A percentile compares a stretch with the other conserved stretches of the same genome.
Conservation (phyloP, 2,888 invertebrate genomes). For the Cylloceria caligata region DNA sequence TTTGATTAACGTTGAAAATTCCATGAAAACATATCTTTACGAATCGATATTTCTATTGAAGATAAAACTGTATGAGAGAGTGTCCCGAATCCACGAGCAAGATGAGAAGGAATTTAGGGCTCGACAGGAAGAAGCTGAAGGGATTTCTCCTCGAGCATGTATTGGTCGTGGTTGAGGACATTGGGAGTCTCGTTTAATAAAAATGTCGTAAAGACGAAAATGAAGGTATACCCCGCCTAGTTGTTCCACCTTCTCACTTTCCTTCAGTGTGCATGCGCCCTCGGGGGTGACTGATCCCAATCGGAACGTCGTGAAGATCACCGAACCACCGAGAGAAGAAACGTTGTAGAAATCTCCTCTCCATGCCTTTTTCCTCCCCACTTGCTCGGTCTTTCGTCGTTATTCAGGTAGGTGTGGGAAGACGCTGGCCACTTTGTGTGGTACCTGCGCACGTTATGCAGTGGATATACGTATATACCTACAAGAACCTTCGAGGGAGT, state of each 20-base stretch:
- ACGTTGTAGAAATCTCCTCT: constrained; percentile 40
- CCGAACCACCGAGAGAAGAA: constrained; percentile 41
- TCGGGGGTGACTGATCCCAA: constrained; percentile 69
- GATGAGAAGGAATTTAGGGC: constrained; percentile 19
- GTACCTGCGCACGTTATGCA: constrained; percentile 64
- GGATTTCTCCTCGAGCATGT: constrained; percentile 11
- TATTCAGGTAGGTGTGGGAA: constrained; percentile 76
- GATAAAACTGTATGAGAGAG: constrained; percentile 27
- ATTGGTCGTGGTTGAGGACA: not conserved
- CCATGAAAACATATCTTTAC: not conserved
- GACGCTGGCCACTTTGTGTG: constrained; percentile 75
- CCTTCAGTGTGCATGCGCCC: constrained; percentile 51
- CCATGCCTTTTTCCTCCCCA: constrained; percentile 36
- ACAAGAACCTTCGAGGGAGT: constrained; percentile 53
- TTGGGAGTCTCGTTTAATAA: constrained; percentile 65
- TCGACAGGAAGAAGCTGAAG: not conserved
- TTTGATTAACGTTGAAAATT: not conserved
- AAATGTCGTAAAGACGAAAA: constrained; percentile 70
- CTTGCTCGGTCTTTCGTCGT: constrained; percentile 13
- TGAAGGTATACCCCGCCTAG: constrained; percentile 47
- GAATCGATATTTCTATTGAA: constrained; percentile 6
- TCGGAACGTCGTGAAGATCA: constrained; percentile 66
- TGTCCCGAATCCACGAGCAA: constrained; percentile 42
- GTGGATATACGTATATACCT: constrained; percentile 60
- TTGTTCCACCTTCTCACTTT: constrained; percentile 62